Percentiles rank a stretch among this genome's conserved stretches.
phyloP scores from a whole-genome alignment of 92 coral and sea anemone species.

The Epizoanthus scotinus region DNA sequence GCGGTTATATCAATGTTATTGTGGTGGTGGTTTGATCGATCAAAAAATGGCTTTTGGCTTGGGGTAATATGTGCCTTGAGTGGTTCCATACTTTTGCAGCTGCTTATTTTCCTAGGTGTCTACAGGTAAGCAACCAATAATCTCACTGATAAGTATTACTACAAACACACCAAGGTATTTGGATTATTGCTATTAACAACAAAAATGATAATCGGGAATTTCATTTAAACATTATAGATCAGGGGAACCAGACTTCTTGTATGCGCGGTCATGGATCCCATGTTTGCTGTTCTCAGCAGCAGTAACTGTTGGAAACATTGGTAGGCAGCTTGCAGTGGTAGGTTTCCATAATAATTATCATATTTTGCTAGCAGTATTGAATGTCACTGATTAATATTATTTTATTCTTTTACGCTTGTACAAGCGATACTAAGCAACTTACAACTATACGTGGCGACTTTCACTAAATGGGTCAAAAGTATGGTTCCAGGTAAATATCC shows the following conservation, averaged over 20 bases:
- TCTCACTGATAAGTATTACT: background rate
- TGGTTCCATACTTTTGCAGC: slow-evolving; percentile 69
- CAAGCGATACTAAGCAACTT: too few species aligned
- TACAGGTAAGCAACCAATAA: slow-evolving; percentile 57
- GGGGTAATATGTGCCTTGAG: slow-evolving; percentile 80
- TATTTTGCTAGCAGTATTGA: background rate
- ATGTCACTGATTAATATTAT: too few species aligned
- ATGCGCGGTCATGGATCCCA: slow-evolving; percentile 76
- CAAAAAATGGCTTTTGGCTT: slow-evolving; percentile 90
- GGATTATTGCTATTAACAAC: too few species aligned
- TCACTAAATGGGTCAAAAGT: too few species aligned
- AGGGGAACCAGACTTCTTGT: slow-evolving; percentile 65
- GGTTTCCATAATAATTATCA: slow-evolving; percentile 6
- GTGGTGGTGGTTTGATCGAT: slow-evolving; percentile 98
- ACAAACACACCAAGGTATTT: too few species aligned
- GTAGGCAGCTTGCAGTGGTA: slow-evolving; percentile 98
- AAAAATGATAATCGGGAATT: too few species aligned
- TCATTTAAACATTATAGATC: slow-evolving; percentile 10
- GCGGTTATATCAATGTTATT: slow-evolving; percentile 77
- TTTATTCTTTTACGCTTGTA: too few species aligned
- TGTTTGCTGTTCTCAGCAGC: slow-evolving; percentile 88
- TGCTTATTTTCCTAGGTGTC: slow-evolving; percentile 74
- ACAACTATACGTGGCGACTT: too few species aligned
- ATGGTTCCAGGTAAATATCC: too few species aligned
- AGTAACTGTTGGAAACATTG: slow-evolving; percentile 95